Conservation (phyloP, 2,113 vertebrate species). For the Leucosticte australis region DNA sequence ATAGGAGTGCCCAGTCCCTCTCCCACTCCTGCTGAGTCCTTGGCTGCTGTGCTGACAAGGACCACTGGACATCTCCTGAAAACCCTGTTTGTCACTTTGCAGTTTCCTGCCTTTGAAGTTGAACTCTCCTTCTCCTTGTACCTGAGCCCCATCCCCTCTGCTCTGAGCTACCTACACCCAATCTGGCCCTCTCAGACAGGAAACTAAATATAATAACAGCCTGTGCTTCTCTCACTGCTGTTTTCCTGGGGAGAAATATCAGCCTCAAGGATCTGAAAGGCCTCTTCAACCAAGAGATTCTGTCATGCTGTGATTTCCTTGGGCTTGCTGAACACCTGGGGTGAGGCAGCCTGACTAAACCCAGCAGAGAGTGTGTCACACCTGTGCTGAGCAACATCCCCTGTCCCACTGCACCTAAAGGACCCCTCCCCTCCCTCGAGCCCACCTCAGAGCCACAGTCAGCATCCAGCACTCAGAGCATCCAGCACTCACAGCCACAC, state of each 20-base stretch:
- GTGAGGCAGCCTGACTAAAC: neutral
- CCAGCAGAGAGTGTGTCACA: neutral
- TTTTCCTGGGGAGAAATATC: neutral
- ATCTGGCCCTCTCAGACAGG: neutral
- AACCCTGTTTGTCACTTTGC: neutral
- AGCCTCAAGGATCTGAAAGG: neutral
- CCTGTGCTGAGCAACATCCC: neutral
- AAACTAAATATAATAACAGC: neutral
- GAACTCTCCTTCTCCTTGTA: neutral
- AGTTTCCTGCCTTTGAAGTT: neutral
- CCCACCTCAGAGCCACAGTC: neutral
- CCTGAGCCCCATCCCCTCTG: neutral
- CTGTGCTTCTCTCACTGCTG: neutral
- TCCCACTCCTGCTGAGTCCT: neutral
- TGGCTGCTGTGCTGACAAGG: neutral
- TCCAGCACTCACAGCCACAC: neutral
- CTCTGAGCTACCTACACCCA: neutral
- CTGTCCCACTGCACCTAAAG: rapidly evolving
- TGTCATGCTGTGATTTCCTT: no score
- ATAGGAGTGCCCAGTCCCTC: neutral
- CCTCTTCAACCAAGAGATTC: neutral
- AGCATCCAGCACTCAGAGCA: neutral
- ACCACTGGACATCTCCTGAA: neutral
- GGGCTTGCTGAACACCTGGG: neutral
- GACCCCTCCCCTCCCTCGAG: neutral